Percentiles rank a stretch among this genome's conserved stretches.
These are phyloP conservation scores for Dynastes hyllus DNA, from an alignment of 2,888 invertebrate genomes.

Conservation along the genomic window DNA sequence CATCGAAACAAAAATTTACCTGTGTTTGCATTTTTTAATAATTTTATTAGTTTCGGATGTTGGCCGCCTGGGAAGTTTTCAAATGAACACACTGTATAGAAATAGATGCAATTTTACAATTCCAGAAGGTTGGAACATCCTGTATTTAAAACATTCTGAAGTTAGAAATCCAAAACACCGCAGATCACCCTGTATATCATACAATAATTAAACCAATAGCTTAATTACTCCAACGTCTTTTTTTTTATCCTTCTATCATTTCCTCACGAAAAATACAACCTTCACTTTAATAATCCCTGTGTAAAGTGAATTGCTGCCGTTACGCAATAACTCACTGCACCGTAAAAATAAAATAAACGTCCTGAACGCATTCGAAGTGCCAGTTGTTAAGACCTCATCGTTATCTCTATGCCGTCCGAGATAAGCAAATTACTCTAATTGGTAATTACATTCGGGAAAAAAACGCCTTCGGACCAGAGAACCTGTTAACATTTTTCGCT, in stretches of 20 bases:
- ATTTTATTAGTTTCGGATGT: no score
- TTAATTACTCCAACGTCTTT: neutral
- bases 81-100: no score
- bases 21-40: no score
- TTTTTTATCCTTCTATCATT: neutral
- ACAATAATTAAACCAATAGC: neutral
- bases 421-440: conserved; percentile 8
- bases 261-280: neutral
- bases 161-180: neutral
- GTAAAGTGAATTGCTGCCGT: neutral
- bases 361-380: neutral
- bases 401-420: neutral
- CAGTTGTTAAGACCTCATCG: neutral
- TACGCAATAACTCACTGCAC: neutral
- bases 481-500: conserved; percentile 2
- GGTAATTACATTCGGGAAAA: neutral
- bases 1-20: no score
- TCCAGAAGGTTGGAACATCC: no score
- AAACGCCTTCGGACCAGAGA: neutral
- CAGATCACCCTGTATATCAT: neutral
- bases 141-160: neutral
- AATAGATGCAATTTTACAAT: no score
- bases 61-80: no score
- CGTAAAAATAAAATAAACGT: neutral
- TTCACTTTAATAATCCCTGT: neutral